Evolutionary conservation across 1,140 invertebrate species (phyloP).

Genomic region (Pseudomyrmex pallidus): DNA sequence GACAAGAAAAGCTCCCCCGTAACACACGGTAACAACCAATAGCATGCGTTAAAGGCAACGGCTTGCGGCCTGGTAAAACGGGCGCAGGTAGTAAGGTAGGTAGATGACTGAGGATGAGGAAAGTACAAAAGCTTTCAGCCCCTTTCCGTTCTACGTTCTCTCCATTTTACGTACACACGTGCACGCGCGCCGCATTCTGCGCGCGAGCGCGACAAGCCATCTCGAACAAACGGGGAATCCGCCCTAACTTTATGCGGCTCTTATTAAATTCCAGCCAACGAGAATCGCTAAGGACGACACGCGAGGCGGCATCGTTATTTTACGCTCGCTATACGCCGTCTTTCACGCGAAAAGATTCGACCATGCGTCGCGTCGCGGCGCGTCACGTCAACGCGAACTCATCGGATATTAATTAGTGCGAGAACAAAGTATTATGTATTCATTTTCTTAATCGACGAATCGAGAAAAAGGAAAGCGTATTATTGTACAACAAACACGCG

Average conservation of each 20-base stretch:
- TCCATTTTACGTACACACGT: constrained; percentile 43
- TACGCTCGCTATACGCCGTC: constrained; percentile 17
- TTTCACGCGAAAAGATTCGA: constrained; percentile 47
- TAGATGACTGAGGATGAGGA: constrained; percentile 53
- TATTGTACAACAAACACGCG: not conserved
- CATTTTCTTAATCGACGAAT: not conserved
- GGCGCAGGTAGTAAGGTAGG: constrained; percentile 7
- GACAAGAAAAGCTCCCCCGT: constrained; percentile 69
- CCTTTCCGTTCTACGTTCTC: not conserved
- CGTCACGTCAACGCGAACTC: not conserved
- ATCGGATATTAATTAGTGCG: constrained; percentile 13
- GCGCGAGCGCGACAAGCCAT: constrained; percentile 34
- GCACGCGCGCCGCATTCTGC: not conserved
- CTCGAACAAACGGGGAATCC: constrained; percentile 72
- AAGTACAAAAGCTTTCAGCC: constrained; percentile 72
- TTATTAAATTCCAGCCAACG: constrained; percentile 78
- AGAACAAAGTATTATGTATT: constrained; percentile 11
- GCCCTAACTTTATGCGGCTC: constrained; percentile 74
- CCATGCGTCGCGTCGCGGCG: constrained; percentile 1
- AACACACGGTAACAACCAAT: constrained; percentile 69
- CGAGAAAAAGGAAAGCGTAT: not conserved
- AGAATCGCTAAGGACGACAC: constrained; percentile 75
- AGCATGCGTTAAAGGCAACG: constrained; percentile 48
- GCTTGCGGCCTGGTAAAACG: constrained; percentile 17
- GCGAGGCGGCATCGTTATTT: constrained; percentile 64